A percentile compares a stretch with the other conserved stretches of the same genome.
Conservation (phyloP, 2,797 vertebrate genomes). For the Aulostomus chinensis region DNA sequence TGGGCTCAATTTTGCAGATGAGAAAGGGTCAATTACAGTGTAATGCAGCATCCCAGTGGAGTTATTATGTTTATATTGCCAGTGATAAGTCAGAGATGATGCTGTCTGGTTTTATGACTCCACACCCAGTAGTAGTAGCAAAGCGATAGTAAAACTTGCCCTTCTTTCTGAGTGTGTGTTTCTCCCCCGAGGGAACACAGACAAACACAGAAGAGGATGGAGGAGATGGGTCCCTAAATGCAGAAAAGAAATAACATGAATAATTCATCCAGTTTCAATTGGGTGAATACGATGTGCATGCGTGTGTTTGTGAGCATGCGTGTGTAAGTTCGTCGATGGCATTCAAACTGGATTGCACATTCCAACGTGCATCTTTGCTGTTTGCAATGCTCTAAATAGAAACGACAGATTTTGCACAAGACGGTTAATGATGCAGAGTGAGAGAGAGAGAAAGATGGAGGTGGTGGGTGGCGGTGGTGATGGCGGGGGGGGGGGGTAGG, state of each 20-base stretch:
- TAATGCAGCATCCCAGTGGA: constrained; percentile 61
- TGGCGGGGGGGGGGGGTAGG: constrained; percentile 1
- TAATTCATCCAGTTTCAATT: constrained; percentile 42
- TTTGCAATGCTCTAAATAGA: too few relatives aligned
- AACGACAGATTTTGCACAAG: constrained; percentile 1
- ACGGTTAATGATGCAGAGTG: constrained; percentile 27
- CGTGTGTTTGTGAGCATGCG: not conserved
- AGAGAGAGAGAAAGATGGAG: not conserved
- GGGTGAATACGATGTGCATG: constrained; percentile 5
- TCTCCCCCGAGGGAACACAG: not conserved
- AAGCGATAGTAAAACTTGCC: constrained; percentile 47
- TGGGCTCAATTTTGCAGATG: constrained; percentile 65
- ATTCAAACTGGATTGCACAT: too few relatives aligned
- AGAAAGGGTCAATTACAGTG: constrained; percentile 69
- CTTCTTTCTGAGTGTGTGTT: constrained; percentile 18
- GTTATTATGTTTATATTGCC: constrained; percentile 69
- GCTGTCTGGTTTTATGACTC: constrained; percentile 57
- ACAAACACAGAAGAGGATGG: constrained; percentile 18
- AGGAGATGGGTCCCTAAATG: constrained; percentile 26
- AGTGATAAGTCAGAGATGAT: constrained; percentile 66
- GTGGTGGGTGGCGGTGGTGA: too few relatives aligned
- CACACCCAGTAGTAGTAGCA: constrained; percentile 20
- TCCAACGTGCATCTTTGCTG: too few relatives aligned
- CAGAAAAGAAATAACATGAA: constrained; percentile 31
- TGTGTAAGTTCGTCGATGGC: too few relatives aligned